Evolutionary conservation across 30 jellyfish, hydroid and myxozoan species (phyloP), one percentile per base, ranked within the genome.

Genomic region (Aurelia sp.): DNA sequence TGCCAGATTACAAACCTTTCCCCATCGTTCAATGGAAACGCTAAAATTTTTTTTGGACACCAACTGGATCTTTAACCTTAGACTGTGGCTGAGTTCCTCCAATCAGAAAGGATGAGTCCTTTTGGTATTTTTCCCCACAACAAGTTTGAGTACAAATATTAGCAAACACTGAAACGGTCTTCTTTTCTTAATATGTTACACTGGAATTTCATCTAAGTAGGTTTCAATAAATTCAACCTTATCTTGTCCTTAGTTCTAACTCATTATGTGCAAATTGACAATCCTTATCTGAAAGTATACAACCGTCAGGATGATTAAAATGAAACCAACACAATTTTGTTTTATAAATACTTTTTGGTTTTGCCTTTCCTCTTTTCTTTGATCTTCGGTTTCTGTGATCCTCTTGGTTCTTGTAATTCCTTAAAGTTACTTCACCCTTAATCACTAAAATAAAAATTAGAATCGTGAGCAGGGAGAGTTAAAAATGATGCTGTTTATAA

Each of bases 221-320:
- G 15, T 44, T 44, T 44, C 3, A 44, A 44, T 44, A 0, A 16
- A 4, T 44, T 0, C 55, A 44, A 44, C 13, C 15, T 44, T 44
- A 44, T 44, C 15, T 44, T 0, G 55, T 9, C 55, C 55, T 44
- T 4, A 86, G 47, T 22, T 92, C 97, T 10, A 71, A 85, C 33
- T 81, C 84, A 47, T 82, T 79, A 69, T 93, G 98, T 21, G 96
- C 97, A 77, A 74, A 93, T 16, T 73, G 63, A 58, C 98, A 93
- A 0, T 76, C 78, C 8, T 35, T 69, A 47, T 52, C 58, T 8
- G 73, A 62, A 74, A 93, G 48, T 3, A 87, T 72, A 77, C 98
- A 93, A 7, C 98, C 98, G 7, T 93, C 91, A 22, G 98, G 98
- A 57, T 93, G 98, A 64, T 81, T n/a, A 31, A 62, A 37, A 88